Percentiles rank a stretch among this genome's conserved stretches.
Evolutionary conservation across 2,113 vertebrate species (phyloP).

Genomic region (Ia io): DNA sequence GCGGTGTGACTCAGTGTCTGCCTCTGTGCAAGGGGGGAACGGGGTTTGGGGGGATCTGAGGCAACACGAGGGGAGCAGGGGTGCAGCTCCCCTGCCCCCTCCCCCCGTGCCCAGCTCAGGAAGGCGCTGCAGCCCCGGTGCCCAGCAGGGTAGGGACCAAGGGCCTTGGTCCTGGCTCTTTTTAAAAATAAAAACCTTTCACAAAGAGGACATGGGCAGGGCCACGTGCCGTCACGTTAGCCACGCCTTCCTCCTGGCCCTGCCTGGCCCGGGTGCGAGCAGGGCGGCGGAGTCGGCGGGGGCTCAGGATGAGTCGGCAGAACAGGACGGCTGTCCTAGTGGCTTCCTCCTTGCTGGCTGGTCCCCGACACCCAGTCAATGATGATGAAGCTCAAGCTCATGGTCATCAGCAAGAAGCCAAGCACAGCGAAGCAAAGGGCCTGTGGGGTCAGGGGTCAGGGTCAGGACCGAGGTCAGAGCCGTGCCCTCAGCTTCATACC

Average conservation of each 20-base stretch:
- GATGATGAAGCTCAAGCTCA: slow-evolving; percentile 98
- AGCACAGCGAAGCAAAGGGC: slow-evolving; percentile 92
- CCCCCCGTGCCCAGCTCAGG: slow-evolving; percentile 2
- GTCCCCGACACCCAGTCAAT: slow-evolving; percentile 92
- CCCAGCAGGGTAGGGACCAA: background rate
- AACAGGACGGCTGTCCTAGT: slow-evolving; percentile 82
- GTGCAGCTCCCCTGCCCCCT: background rate
- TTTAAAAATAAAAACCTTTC: slow-evolving; percentile 30
- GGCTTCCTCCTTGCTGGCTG: slow-evolving; percentile 85
- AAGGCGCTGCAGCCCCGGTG: background rate
- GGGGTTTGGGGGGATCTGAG: background rate
- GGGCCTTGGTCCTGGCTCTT: slow-evolving; percentile 48
- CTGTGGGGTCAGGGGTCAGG: slow-evolving; percentile 77
- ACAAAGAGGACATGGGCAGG: slow-evolving; percentile 38
- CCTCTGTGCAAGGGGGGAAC: background rate
- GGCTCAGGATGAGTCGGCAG: background rate
- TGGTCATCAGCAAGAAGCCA: slow-evolving; percentile 95
- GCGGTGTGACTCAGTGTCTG: background rate
- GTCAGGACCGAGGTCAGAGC: background rate
- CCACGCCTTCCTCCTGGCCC: background rate
- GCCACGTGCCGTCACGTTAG: slow-evolving; percentile 21
- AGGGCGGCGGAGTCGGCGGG: background rate
- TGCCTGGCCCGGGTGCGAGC: slow-evolving; percentile 39
- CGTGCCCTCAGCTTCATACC: background rate
- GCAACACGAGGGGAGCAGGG: background rate